Evolutionary conservation across 1,140 invertebrate genomes (phyloP).

Genomic region (Dermatophagoides farinae): DNA sequence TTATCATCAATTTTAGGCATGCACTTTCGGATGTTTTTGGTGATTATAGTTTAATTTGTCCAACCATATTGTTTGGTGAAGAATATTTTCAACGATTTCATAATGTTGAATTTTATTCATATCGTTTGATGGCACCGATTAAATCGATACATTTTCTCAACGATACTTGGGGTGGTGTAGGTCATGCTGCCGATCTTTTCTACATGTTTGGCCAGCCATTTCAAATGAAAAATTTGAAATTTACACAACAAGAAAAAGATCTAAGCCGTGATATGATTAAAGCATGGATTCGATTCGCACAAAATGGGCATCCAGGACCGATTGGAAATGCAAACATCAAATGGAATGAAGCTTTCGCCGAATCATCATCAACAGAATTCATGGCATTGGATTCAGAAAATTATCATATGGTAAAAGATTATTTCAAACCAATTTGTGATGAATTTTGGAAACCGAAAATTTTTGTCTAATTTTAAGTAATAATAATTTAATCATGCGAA

Average conservation of each 20-base stretch:
- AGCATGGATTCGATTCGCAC: constrained; percentile 17
- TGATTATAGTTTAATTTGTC: constrained; percentile 4
- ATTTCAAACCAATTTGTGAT: not conserved
- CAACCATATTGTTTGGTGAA: not conserved
- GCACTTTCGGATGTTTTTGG: not conserved
- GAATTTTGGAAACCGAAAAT: not conserved
- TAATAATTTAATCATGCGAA: too few species aligned
- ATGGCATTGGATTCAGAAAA: not conserved
- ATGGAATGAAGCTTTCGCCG: not conserved
- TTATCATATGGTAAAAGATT: not conserved
- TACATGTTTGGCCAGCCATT: constrained; percentile 55
- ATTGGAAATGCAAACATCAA: too few species aligned
- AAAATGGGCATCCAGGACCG: constrained; percentile 13
- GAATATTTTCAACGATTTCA: not conserved
- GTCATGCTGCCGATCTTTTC: constrained; percentile 86
- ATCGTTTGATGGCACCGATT: not conserved
- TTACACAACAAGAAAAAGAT: constrained; percentile 12
- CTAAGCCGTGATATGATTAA: constrained; percentile 17
- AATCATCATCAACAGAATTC: not conserved
- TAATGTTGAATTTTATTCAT: not conserved
- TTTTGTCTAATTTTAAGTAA: too few species aligned
- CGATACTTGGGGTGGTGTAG: constrained; percentile 71
- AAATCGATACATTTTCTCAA: constrained; percentile 22
- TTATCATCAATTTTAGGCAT: not conserved
- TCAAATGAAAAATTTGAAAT: not conserved